phyloP scores from a whole-genome alignment of 1,140 invertebrate genomes.

The Bicyclus anynana region DNA sequence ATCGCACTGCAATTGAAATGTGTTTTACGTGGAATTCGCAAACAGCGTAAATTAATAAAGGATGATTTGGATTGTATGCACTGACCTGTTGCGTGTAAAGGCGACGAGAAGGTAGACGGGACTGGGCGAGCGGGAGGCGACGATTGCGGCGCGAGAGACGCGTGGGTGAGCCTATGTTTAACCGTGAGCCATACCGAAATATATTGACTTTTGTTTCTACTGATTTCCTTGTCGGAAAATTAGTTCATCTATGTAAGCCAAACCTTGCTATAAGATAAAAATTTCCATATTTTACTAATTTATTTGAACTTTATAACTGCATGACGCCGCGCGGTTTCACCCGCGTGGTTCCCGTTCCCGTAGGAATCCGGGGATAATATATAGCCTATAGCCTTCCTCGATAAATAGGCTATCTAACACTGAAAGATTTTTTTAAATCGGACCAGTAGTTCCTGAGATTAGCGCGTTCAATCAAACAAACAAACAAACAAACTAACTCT shows the following conservation, averaged over 20 bases:
- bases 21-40: conserved; percentile 43
- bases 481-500: too few species aligned
- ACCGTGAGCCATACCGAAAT: conserved; percentile 68
- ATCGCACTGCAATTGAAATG: conserved; percentile 28
- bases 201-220: conserved; percentile 70
- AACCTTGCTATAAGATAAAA: neutral
- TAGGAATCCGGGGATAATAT: too few species aligned
- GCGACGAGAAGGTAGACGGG: conserved; percentile 54
- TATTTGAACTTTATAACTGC: too few species aligned
- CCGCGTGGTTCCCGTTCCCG: too few species aligned
- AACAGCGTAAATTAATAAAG: conserved; percentile 17
- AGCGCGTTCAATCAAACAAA: too few species aligned
- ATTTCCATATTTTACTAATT: neutral
- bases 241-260: conserved; percentile 7
- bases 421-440: too few species aligned
- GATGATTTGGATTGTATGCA: conserved; percentile 29
- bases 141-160: conserved; percentile 36
- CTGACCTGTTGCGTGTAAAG: conserved; percentile 65
- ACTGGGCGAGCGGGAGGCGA: conserved; percentile 46
- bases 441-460: too few species aligned
- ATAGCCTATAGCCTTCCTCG: too few species aligned
- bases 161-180: conserved; percentile 72
- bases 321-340: too few species aligned
- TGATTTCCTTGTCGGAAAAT: conserved; percentile 58
- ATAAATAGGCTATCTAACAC: too few species aligned